A percentile compares a stretch with the other conserved stretches of the same genome.
Evolutionary conservation across 2,797 vertebrate genomes (phyloP).

Genomic region (Scolopax bukidnonensis): DNA sequence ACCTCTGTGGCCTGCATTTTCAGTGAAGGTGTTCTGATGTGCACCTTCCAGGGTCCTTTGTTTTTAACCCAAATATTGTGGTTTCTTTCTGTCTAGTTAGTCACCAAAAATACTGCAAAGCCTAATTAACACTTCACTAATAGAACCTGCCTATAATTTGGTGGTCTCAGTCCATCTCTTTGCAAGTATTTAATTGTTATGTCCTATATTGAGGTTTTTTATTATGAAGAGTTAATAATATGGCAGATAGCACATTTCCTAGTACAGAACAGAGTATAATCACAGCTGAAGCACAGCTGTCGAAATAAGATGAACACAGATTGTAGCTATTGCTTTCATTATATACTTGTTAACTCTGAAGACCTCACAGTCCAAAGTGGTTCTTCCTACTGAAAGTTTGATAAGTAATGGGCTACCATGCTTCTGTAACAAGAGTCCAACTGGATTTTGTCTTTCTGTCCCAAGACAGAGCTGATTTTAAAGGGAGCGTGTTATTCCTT

Average conservation of each 20-base stretch:
- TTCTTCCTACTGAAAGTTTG: not conserved
- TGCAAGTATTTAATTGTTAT: not conserved
- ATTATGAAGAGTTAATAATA: not conserved
- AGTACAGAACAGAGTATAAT: not conserved
- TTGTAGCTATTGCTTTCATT: not conserved
- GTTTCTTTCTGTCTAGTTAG: not conserved
- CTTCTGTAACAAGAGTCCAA: not conserved
- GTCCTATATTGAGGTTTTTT: not conserved
- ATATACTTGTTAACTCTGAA: not conserved
- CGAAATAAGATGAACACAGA: not conserved
- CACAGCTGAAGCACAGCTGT: constrained; percentile 37
- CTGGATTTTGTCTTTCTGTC: not conserved
- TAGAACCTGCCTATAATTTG: not conserved
- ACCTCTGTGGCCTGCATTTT: not conserved
- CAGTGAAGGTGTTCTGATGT: not conserved
- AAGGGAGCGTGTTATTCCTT: rapidly evolving
- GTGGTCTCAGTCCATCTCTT: not conserved
- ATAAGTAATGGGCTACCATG: not conserved
- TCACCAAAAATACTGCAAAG: not conserved
- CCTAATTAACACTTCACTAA: not conserved
- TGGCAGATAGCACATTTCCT: not conserved
- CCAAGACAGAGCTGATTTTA: not conserved
- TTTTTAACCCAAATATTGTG: not conserved
- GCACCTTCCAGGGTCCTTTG: not conserved
- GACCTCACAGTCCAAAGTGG: not conserved